Percentiles rank a stretch among this genome's conserved stretches.
Evolutionary conservation across 2,888 invertebrate species (phyloP).

Genomic region (Acronicta psi): DNA sequence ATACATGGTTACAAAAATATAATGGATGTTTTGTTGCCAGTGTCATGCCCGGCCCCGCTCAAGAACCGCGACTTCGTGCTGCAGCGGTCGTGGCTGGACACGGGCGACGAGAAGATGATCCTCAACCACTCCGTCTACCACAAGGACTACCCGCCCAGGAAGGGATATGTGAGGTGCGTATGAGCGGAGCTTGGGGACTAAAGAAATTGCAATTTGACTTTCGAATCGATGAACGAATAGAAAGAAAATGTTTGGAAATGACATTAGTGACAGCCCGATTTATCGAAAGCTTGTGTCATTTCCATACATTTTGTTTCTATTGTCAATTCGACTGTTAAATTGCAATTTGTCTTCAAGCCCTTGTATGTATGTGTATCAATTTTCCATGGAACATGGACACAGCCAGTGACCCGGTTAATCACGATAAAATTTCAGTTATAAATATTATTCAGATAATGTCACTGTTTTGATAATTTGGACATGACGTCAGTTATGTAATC

Average conservation of each 20-base stretch:
- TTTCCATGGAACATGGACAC: no score
- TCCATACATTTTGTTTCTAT: no score
- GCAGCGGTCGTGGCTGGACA: slow-evolving; percentile 97
- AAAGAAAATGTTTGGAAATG: no score
- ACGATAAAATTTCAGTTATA: slow-evolving; percentile 2
- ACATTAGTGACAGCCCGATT: no score
- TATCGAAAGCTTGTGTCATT: no score
- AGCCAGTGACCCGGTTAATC: slow-evolving; percentile 10
- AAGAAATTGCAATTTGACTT: no score
- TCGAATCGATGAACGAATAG: no score
- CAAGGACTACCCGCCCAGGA: slow-evolving; percentile 94
- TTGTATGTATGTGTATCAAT: no score
- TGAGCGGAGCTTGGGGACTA: no score
- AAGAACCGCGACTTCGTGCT: slow-evolving; percentile 97
- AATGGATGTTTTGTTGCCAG: slow-evolving; percentile 77
- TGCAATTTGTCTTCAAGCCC: no score
- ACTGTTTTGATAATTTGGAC: slow-evolving; percentile 4
- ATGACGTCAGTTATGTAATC: slow-evolving; percentile 34
- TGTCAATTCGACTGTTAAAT: no score
- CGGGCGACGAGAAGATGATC: slow-evolving; percentile 95
- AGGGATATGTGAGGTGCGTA: slow-evolving; percentile 92
- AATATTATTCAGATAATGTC: slow-evolving; percentile 23
- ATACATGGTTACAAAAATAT: neutral
- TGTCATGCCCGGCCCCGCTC: slow-evolving; percentile 95
- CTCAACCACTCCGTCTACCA: slow-evolving; percentile 97